phyloP scores from a whole-genome alignment of 2,113 vertebrate genomes.

The Phylloscopus whistleri region DNA sequence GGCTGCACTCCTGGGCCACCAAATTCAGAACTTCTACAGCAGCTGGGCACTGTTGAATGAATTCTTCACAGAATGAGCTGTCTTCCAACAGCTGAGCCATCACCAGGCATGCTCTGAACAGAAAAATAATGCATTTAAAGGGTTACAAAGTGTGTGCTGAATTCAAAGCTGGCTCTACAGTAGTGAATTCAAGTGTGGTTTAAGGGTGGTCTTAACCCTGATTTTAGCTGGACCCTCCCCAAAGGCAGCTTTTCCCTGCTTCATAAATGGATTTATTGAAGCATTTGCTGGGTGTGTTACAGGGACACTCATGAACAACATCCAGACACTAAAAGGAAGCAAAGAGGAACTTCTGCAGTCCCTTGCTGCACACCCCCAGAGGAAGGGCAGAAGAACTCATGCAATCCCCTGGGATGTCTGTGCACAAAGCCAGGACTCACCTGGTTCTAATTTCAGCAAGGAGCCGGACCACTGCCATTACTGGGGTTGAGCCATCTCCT shows the following conservation, averaged over 20 bases:
- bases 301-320: neutral
- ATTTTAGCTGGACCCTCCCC: neutral
- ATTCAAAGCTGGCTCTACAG: neutral
- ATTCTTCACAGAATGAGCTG: constrained; percentile 98
- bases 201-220: neutral
- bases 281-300: neutral
- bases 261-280: neutral
- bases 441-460: constrained; percentile 97
- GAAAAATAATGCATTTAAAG: constrained; percentile 22
- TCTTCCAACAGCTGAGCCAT: constrained; percentile 99
- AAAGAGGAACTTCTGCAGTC: neutral
- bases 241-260: neutral
- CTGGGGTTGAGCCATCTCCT: constrained; percentile 94
- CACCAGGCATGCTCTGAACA: constrained; percentile 90
- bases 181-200: neutral
- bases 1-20: constrained; percentile 96
- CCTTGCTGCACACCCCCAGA: neutral
- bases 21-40: constrained; percentile 96
- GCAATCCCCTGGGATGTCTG: neutral
- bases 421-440: constrained; percentile 64
- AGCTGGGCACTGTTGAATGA: constrained; percentile 97
- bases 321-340: neutral
- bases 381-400: neutral
- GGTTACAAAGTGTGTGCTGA: neutral
- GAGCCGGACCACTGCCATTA: constrained; percentile 96